A percentile compares a stretch with the other conserved stretches of the same genome.
phyloP scores from a whole-genome alignment of 2,888 invertebrate species.

The Deilephila porcellus region DNA sequence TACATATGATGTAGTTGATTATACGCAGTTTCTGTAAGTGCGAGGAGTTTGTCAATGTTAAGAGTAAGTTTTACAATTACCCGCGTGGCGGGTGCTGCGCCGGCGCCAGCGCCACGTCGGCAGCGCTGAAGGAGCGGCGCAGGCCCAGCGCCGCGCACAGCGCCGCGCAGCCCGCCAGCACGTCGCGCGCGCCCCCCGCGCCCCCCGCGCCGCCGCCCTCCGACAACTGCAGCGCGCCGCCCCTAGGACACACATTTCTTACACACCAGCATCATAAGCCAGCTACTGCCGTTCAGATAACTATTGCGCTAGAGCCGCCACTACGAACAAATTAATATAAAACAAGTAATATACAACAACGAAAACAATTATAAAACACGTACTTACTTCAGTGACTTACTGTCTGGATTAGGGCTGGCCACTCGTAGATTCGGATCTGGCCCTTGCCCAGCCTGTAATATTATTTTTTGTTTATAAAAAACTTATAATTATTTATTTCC shows the following conservation, averaged over 20 bases:
- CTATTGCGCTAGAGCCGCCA: background rate
- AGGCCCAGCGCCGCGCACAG: slow-evolving; percentile 91
- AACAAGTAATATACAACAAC: background rate
- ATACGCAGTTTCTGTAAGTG: too few relatives aligned
- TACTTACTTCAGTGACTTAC: slow-evolving; percentile 73
- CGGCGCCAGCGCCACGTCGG: slow-evolving; percentile 85
- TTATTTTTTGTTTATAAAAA: too few relatives aligned
- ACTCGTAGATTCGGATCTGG: slow-evolving; percentile 83
- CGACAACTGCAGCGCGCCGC: slow-evolving; percentile 47
- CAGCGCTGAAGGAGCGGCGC: slow-evolving; percentile 93
- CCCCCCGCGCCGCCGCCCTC: slow-evolving; percentile 86
- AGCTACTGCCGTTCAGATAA: too few relatives aligned
- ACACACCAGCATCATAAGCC: too few relatives aligned
- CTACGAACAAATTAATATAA: background rate
- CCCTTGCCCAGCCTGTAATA: slow-evolving; percentile 72
- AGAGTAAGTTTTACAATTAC: background rate
- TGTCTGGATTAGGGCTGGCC: slow-evolving; percentile 90
- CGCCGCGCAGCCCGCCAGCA: slow-evolving; percentile 92
- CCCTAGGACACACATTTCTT: background rate
- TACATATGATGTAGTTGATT: too few relatives aligned
- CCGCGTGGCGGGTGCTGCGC: slow-evolving; percentile 29
- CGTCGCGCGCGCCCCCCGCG: slow-evolving; percentile 90
- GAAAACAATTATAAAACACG: background rate
- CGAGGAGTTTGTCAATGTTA: too few relatives aligned
- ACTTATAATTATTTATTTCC: too few relatives aligned